These are phyloP conservation scores for Atherinosoma microstoma DNA, from an alignment of 2,797 vertebrate species.

Conservation along the genomic window DNA sequence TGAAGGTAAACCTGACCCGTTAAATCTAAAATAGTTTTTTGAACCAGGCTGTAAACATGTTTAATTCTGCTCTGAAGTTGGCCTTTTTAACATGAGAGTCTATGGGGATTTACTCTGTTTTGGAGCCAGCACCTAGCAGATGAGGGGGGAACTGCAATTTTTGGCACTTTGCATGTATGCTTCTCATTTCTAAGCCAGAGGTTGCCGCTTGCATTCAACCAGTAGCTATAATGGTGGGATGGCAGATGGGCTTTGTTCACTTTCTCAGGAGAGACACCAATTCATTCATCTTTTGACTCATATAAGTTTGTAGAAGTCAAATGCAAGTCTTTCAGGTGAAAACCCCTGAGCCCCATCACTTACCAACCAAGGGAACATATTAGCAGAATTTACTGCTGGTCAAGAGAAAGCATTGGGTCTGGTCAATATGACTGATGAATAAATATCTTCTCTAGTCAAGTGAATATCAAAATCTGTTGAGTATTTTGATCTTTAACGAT, in stretches of 20 bases:
- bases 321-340: neutral
- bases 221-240: conserved; percentile 7
- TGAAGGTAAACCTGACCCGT: too few relatives aligned
- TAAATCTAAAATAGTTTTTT: too few relatives aligned
- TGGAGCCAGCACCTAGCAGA: too few relatives aligned
- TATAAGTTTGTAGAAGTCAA: neutral
- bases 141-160: too few relatives aligned
- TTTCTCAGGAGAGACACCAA: conserved; percentile 22
- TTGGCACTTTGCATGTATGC: too few relatives aligned
- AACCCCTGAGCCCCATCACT: neutral
- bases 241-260: conserved; percentile 3
- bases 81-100: too few relatives aligned
- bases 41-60: too few relatives aligned
- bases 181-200: too few relatives aligned
- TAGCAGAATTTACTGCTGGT: neutral
- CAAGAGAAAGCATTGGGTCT: neutral
- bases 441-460: neutral
- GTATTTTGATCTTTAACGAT: neutral
- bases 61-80: too few relatives aligned
- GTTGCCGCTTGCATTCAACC: too few relatives aligned
- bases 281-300: neutral
- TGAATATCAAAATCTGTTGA: neutral
- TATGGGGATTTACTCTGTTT: too few relatives aligned
- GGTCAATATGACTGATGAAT: neutral
- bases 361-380: neutral